These are phyloP conservation scores for Drosophila picticornis DNA, from an alignment of 2,888 invertebrate genomes.

Conservation along the genomic window DNA sequence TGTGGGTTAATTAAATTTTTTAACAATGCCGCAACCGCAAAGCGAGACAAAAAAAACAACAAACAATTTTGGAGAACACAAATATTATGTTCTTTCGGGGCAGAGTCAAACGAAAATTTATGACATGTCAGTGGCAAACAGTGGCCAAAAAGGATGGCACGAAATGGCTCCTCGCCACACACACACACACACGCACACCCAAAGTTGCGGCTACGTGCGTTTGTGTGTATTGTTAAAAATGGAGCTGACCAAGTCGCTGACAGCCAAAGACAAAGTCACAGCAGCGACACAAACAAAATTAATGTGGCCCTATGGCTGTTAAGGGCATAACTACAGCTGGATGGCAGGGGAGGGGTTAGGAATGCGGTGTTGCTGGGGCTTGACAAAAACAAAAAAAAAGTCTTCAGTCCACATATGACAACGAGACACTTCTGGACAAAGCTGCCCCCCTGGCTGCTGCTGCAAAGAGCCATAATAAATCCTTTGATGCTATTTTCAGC, in stretches of 20 bases:
- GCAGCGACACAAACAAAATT: constrained; percentile 47
- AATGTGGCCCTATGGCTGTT: constrained; percentile 48
- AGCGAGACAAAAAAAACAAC: constrained; percentile 24
- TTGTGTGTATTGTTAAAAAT: constrained; percentile 56
- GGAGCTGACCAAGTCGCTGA: constrained; percentile 64
- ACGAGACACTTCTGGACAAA: constrained; percentile 39
- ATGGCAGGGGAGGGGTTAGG: neutral
- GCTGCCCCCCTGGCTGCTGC: constrained; percentile 20
- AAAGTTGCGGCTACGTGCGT: neutral
- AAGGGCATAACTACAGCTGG: neutral
- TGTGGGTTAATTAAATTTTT: constrained; percentile 72
- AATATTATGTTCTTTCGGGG: constrained; percentile 45
- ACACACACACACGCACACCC: neutral
- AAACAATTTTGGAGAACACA: constrained; percentile 36
- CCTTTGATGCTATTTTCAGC: constrained; percentile 77
- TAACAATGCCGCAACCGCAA: constrained; percentile 48
- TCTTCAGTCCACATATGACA: constrained; percentile 49
- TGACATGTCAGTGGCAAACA: constrained; percentile 62
- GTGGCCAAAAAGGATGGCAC: constrained; percentile 19
- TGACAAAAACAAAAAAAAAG: constrained; percentile 4
- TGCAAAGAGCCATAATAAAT: constrained; percentile 73
- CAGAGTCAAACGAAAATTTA: constrained; percentile 65
- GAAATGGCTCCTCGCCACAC: constrained; percentile 28
- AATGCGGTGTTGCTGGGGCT: neutral
- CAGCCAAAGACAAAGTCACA: constrained; percentile 47